phyloP scores from a whole-genome alignment of 1,140 invertebrate genomes.

The Drosophila seguyi region DNA sequence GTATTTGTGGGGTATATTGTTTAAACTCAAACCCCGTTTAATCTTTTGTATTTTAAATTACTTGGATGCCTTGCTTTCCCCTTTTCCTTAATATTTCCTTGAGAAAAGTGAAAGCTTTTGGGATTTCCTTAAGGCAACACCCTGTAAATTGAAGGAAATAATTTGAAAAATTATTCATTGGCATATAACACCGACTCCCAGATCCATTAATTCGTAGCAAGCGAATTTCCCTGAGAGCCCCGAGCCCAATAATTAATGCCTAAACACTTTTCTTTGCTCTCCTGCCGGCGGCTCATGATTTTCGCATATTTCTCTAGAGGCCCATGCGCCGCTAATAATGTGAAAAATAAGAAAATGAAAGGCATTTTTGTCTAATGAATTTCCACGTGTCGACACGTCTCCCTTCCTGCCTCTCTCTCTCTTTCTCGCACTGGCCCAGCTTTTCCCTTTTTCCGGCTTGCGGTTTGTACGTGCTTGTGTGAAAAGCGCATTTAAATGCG shows the following conservation, averaged over 20 bases:
- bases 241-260: constrained; percentile 67
- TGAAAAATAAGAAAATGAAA: constrained; percentile 76
- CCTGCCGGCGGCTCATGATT: constrained; percentile 45
- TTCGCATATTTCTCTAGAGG: constrained; percentile 62
- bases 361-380: constrained; percentile 77
- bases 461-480: constrained; percentile 67
- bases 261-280: constrained; percentile 47
- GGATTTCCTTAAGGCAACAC: constrained; percentile 3
- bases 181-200: constrained; percentile 9
- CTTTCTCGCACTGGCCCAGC: background rate
- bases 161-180: constrained; percentile 36
- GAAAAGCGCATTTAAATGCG: constrained; percentile 78
- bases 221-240: constrained; percentile 28
- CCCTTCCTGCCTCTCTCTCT: background rate
- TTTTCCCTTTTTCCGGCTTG: constrained; percentile 16
- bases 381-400: constrained; percentile 59
- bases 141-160: constrained; percentile 19
- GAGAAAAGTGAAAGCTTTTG: background rate
- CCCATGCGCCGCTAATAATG: constrained; percentile 59
- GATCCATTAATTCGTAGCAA: constrained; percentile 34
- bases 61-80: background rate
- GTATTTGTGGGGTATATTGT: background rate
- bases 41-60: background rate
- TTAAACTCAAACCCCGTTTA: background rate
- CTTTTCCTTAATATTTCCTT: background rate